These are phyloP conservation scores for Ormia ochracea DNA, from an alignment of 2,888 invertebrate genomes.

Conservation along the genomic window DNA sequence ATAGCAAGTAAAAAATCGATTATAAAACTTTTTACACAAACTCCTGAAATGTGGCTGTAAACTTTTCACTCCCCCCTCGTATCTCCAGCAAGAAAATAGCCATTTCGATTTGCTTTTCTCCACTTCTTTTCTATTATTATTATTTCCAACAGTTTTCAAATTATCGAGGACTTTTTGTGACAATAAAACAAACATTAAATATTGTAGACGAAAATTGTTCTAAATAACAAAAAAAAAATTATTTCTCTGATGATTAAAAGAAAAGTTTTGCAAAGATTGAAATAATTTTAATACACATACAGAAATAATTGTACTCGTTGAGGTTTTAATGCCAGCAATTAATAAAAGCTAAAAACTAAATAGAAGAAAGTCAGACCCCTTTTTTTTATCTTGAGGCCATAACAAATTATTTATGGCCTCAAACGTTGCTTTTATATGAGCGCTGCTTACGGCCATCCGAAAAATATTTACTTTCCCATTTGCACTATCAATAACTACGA, in stretches of 20 bases:
- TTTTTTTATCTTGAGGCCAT: slow-evolving; percentile 8
- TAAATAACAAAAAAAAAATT: not conserved
- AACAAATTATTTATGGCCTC: slow-evolving; percentile 4
- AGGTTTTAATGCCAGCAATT: not conserved
- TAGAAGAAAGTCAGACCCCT: not conserved
- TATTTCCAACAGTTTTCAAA: slow-evolving; percentile 23
- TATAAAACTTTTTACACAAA: too few relatives aligned
- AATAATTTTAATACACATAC: not conserved
- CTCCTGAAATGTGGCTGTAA: too few relatives aligned
- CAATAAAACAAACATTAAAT: not conserved
- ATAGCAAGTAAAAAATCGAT: too few relatives aligned
- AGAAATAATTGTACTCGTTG: too few relatives aligned
- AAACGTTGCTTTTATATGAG: not conserved
- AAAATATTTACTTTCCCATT: slow-evolving; percentile 1
- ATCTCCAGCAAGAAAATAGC: slow-evolving; percentile 21
- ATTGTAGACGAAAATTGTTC: slow-evolving; percentile 1
- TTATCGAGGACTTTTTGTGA: not conserved
- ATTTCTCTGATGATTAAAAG: not conserved
- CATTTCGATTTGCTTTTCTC: not conserved
- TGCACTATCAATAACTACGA: not conserved
- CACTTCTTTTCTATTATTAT: not conserved
- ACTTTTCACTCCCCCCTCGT: too few relatives aligned
- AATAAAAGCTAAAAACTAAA: not conserved
- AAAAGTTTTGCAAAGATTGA: not conserved
- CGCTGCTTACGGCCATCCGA: not conserved